phyloP scores from a whole-genome alignment of 2,797 vertebrate species.

The Somateria mollissima region DNA sequence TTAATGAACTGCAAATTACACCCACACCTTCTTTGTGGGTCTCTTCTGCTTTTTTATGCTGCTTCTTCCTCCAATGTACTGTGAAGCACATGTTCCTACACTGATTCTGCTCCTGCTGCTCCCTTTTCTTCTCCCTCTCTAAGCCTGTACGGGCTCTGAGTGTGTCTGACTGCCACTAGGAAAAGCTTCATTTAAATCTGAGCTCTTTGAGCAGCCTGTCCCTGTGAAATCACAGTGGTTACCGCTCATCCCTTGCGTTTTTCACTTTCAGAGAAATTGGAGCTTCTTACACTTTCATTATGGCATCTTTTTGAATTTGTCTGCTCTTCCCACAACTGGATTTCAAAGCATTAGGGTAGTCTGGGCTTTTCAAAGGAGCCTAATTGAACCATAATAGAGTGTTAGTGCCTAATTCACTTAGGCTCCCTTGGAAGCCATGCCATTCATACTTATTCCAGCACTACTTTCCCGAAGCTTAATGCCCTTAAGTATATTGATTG shows the following conservation, averaged over 20 bases:
- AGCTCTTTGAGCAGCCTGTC: constrained; percentile 44
- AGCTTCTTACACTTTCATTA: constrained; percentile 63
- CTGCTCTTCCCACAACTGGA: constrained; percentile 54
- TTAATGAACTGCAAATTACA: constrained; percentile 7
- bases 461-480: background rate
- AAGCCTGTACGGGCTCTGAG: background rate
- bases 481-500: background rate
- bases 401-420: constrained; percentile 56
- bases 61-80: background rate
- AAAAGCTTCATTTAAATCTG: constrained; percentile 58
- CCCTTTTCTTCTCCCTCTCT: constrained; percentile 27
- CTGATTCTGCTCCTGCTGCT: constrained; percentile 27
- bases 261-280: constrained; percentile 55
- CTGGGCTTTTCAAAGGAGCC: constrained; percentile 46
- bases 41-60: background rate
- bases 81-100: constrained; percentile 2
- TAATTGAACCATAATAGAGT: constrained; percentile 47
- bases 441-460: constrained; percentile 1
- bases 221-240: constrained; percentile 58
- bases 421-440: constrained; percentile 18
- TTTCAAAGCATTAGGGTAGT: constrained; percentile 49
- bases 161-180: background rate
- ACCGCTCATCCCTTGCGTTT: constrained; percentile 44
- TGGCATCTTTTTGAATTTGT: constrained; percentile 55
- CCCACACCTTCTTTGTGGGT: background rate